These are phyloP conservation scores for Papilio polytes DNA, from an alignment of 1,140 invertebrate species.

Conservation along the genomic window DNA sequence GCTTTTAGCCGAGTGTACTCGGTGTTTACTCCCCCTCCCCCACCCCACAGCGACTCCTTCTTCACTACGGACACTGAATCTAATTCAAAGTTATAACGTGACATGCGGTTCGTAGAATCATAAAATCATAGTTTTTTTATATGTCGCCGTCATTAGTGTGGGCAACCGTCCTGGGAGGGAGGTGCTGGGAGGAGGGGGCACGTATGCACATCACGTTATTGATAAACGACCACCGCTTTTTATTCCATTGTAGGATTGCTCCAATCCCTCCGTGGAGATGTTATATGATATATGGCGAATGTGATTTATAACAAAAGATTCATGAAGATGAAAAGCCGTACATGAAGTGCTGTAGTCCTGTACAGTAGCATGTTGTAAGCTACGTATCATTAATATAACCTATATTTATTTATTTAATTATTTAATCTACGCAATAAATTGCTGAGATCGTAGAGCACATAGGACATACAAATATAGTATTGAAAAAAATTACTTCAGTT, in stretches of 20 bases:
- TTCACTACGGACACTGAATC: background rate
- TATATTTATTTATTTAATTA: too few species aligned
- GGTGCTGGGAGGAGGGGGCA: too few species aligned
- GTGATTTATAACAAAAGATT: background rate
- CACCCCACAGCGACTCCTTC: background rate
- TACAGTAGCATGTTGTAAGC: too few species aligned
- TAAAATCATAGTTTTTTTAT: too few species aligned
- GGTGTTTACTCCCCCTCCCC: background rate
- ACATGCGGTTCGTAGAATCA: background rate
- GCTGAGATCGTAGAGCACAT: too few species aligned
- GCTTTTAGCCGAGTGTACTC: background rate
- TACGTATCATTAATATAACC: too few species aligned
- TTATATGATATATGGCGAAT: background rate
- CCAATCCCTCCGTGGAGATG: background rate
- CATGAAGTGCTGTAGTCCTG: background rate
- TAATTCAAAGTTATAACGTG: background rate
- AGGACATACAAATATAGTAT: too few species aligned
- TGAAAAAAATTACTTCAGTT: too few species aligned
- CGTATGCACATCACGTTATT: background rate
- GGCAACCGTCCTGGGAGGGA: too few species aligned
- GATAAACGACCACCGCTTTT: constrained; percentile 12
- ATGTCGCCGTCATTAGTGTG: too few species aligned
- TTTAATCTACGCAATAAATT: too few species aligned
- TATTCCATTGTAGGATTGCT: background rate
- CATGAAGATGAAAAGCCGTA: background rate